Conservation (phyloP, 92 coral and sea anemone genomes). For the Muricea muricata region DNA sequence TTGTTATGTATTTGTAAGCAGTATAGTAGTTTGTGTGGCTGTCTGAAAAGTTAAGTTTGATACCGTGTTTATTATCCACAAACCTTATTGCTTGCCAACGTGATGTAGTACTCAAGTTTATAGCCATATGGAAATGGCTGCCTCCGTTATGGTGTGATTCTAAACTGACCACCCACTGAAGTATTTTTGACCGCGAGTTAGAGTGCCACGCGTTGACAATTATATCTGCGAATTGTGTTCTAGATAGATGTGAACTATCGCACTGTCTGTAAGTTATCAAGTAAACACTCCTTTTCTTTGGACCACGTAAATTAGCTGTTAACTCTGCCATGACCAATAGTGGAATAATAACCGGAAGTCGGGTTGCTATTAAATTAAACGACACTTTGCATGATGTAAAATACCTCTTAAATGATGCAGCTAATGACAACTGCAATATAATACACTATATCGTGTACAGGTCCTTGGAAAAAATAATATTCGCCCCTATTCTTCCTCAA, state of each 20-base stretch:
- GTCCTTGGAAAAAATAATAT: too few relatives aligned
- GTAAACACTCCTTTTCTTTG: neutral
- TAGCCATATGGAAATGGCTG: conserved; percentile 49
- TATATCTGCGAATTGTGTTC: conserved; percentile 29
- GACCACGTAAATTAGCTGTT: neutral
- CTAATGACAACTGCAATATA: too few relatives aligned
- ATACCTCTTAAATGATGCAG: too few relatives aligned
- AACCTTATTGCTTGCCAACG: conserved; percentile 26
- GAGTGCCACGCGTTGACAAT: conserved; percentile 45
- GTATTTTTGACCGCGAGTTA: neutral
- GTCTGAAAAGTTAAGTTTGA: neutral
- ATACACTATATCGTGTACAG: too few relatives aligned
- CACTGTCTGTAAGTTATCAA: conserved; percentile 15
- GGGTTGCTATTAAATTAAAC: too few relatives aligned
- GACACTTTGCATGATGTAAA: neutral
- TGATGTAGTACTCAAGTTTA: conserved; percentile 22
- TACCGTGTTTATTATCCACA: conserved; percentile 12
- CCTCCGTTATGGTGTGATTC: conserved; percentile 45
- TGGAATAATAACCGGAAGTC: neutral
- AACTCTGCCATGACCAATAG: neutral
- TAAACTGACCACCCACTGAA: conserved; percentile 38
- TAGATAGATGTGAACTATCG: conserved; percentile 10
- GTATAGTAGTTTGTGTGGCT: too few relatives aligned
- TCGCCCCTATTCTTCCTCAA: too few relatives aligned
- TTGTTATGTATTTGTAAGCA: conserved; percentile 43